A percentile compares a stretch with the other conserved stretches of the same genome.
These are phyloP conservation scores for Phylloscopus whistleri DNA, from an alignment of 2,113 vertebrate genomes.

Conservation along the genomic window DNA sequence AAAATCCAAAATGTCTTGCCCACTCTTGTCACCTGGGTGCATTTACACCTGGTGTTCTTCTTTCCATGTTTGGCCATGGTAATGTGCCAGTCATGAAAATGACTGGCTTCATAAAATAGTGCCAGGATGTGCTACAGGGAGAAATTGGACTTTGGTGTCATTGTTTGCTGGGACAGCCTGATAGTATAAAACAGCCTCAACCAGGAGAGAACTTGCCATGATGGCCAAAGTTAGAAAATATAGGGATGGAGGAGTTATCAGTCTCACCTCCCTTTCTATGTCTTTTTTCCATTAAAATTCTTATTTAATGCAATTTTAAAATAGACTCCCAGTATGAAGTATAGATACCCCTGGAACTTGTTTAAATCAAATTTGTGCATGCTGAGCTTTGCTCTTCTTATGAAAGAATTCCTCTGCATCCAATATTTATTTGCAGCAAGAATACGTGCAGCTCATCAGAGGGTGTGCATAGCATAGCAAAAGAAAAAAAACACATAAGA, in stretches of 20 bases:
- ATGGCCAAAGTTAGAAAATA: background rate
- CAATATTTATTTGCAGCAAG: background rate
- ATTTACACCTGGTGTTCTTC: background rate
- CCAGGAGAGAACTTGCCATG: background rate
- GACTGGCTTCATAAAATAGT: background rate
- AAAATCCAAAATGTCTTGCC: background rate
- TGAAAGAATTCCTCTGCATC: background rate
- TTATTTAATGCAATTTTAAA: background rate
- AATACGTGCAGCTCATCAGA: background rate
- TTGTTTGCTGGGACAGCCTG: background rate
- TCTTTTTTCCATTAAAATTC: background rate
- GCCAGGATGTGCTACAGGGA: background rate
- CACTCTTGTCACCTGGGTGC: background rate
- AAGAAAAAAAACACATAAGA: background rate
- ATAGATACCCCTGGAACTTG: background rate
- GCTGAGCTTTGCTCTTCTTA: background rate
- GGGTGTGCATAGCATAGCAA: background rate
- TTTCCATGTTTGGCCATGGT: background rate
- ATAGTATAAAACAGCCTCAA: background rate
- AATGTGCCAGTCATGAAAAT: background rate
- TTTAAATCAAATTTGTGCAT: background rate
- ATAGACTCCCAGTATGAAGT: background rate
- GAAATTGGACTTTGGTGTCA: background rate
- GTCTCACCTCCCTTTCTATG: background rate
- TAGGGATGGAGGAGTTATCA: background rate